phyloP scores from a whole-genome alignment of 1,140 invertebrate genomes.

The Metaphire vulgaris region DNA sequence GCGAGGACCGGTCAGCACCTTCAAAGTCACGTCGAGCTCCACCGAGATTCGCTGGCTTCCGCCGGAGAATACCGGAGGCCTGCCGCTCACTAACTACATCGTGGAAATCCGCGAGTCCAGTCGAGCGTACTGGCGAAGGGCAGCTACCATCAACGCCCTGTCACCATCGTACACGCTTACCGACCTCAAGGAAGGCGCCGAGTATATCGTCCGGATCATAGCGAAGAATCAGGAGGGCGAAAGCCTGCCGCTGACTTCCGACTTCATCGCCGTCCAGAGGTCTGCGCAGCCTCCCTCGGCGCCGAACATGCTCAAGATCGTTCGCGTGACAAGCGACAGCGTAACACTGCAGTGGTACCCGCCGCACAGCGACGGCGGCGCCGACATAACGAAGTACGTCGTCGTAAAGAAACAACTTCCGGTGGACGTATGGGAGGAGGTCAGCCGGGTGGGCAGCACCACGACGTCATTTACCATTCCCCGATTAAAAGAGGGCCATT shows the following conservation, averaged over 20 bases:
- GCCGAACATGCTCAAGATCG: conserved; percentile 22
- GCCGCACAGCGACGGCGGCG: conserved; percentile 64
- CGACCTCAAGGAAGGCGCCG: conserved; percentile 71
- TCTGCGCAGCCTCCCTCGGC: conserved; percentile 16
- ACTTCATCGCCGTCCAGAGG: conserved; percentile 1
- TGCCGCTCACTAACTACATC: conserved; percentile 86
- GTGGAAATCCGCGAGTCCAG: conserved; percentile 65
- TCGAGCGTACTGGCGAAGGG: conserved; percentile 34
- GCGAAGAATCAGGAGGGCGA: conserved; percentile 68
- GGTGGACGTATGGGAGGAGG: conserved; percentile 27
- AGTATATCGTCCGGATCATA: conserved; percentile 87
- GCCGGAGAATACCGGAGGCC: conserved; percentile 77
- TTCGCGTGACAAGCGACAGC: conserved; percentile 18
- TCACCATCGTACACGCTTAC: conserved; percentile 15
- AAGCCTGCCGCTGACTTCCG: conserved; percentile 26
- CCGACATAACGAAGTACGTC: conserved; percentile 64
- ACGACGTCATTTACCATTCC: conserved; percentile 60
- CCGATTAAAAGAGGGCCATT: conserved; percentile 74
- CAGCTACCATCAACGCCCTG: conserved; percentile 5
- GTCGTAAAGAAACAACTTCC: conserved; percentile 43
- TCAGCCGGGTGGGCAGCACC: conserved; percentile 5
- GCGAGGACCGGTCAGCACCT: conserved; percentile 19
- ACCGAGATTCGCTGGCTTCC: conserved; percentile 72
- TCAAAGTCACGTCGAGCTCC: conserved; percentile 15
- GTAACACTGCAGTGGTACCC: conserved; percentile 68